These are phyloP conservation scores for Samia ricini DNA, from an alignment of 1,140 invertebrate species.

Conservation along the genomic window DNA sequence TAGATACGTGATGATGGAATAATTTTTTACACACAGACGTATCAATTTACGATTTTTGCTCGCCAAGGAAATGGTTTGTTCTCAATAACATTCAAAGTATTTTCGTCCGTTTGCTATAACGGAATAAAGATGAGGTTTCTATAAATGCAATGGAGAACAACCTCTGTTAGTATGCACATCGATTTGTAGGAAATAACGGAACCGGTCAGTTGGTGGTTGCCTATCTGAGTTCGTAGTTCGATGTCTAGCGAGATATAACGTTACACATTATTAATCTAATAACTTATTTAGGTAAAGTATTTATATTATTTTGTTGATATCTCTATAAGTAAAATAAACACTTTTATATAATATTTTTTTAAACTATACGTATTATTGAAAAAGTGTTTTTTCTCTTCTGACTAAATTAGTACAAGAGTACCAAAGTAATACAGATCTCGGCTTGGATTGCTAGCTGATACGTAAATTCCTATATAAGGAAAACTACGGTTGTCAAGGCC, in stretches of 20 bases:
- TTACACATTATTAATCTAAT: constrained; percentile 6
- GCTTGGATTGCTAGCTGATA: too few relatives aligned
- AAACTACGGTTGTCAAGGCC: too few relatives aligned
- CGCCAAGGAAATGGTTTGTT: neutral
- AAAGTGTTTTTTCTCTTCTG: too few relatives aligned
- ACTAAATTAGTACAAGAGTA: too few relatives aligned
- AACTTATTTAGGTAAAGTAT: neutral
- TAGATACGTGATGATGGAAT: neutral
- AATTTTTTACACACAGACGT: neutral
- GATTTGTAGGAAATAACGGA: constrained; percentile 40
- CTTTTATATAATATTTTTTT: too few relatives aligned
- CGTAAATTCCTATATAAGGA: too few relatives aligned
- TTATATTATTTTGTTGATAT: neutral
- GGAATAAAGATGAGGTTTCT: neutral
- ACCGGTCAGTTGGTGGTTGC: constrained; percentile 22
- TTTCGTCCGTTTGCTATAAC: neutral
- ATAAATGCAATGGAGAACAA: neutral
- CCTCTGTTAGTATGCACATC: constrained; percentile 30
- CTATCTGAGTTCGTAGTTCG: constrained; percentile 17
- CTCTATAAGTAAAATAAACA: too few relatives aligned
- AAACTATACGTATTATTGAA: too few relatives aligned
- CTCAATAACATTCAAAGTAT: neutral
- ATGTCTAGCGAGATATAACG: constrained; percentile 10
- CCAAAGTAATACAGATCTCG: too few relatives aligned
- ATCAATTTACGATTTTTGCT: constrained; percentile 1